Evolutionary conservation across 2,797 vertebrate species (phyloP).

Genomic region (Platalea minor): DNA sequence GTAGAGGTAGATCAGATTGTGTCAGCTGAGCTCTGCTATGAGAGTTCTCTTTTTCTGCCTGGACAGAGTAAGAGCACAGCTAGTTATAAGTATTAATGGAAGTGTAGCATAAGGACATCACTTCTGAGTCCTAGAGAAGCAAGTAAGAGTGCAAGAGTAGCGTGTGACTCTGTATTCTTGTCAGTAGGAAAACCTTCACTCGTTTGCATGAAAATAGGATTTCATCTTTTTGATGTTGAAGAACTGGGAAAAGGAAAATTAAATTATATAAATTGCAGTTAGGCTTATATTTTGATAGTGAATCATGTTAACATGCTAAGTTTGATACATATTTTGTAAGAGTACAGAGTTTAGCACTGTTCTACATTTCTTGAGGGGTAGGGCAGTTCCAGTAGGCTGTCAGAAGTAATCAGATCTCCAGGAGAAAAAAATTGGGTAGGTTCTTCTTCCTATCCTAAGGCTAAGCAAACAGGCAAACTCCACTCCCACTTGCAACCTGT

Average conservation of each 20-base stretch:
- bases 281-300: not conserved
- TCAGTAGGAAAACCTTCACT: not conserved
- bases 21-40: not conserved
- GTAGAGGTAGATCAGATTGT: accelerated
- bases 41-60: not conserved
- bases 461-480: not conserved
- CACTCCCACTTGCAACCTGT: not conserved
- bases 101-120: not conserved
- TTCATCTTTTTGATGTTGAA: not conserved
- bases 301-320: not conserved
- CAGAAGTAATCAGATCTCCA: not conserved
- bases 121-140: not conserved
- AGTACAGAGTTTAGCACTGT: not conserved
- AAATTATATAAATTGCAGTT: not conserved
- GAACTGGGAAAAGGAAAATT: not conserved
- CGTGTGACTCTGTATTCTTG: not conserved
- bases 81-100: not conserved
- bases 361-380: not conserved
- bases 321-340: not conserved
- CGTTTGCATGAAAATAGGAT: not conserved
- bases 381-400: not conserved
- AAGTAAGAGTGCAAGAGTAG: not conserved
- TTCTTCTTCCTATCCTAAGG: not conserved
- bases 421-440: not conserved
- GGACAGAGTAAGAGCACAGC: not conserved